A percentile compares a stretch with the other conserved stretches of the same genome.
Conservation (phyloP, 35 echinoderm and acorn worm genomes). For the Lytechinus variegatus region DNA sequence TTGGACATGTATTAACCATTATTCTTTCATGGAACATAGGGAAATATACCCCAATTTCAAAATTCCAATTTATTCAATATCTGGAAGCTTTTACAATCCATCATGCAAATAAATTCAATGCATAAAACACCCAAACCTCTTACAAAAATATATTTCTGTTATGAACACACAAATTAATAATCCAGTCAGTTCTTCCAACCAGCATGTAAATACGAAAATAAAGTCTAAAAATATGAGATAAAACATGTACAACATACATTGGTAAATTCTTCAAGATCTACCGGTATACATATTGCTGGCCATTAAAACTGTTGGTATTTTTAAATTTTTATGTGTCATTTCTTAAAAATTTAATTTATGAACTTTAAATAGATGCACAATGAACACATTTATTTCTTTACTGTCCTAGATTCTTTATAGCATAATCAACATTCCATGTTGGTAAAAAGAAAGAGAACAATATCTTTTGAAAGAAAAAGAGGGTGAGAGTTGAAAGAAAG, state of each 20-base stretch:
- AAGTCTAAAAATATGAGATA: not conserved
- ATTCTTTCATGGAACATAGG: not conserved
- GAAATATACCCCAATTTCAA: not conserved
- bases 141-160: not conserved
- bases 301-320: not conserved
- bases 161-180: not conserved
- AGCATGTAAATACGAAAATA: not conserved
- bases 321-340: not conserved
- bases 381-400: not conserved
- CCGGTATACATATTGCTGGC: not conserved
- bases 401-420: not conserved
- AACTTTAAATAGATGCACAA: not conserved
- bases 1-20: not conserved
- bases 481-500: not conserved
- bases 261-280: not conserved
- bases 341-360: not conserved
- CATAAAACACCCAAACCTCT: not conserved
- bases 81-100: not conserved
- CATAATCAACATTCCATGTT: not conserved
- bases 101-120: not conserved
- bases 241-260: not conserved
- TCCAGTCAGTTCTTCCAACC: not conserved
- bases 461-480: not conserved
- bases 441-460: not conserved
- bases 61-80: not conserved